Conservation (phyloP, 1,140 invertebrate species). For the Cherax destructor region DNA sequence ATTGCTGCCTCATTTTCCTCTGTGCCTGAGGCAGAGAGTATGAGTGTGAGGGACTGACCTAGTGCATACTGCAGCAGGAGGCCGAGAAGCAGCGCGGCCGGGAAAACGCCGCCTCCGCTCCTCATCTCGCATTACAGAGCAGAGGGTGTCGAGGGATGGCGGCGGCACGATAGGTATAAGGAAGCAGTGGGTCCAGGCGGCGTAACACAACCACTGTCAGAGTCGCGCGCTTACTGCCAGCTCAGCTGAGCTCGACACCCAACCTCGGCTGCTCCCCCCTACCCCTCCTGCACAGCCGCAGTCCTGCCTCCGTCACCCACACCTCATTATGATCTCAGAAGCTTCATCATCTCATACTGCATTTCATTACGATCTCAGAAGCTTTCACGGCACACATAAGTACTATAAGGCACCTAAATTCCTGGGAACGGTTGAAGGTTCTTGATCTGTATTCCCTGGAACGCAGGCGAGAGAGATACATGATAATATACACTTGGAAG, state of each 20-base stretch:
- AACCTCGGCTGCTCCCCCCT: neutral
- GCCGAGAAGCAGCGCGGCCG: neutral
- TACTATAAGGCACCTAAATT: no score
- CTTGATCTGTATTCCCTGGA: no score
- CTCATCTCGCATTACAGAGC: slow-evolving; percentile 8
- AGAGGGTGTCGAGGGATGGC: neutral
- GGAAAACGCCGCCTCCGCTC: slow-evolving; percentile 5
- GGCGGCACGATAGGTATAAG: neutral
- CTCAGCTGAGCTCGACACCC: neutral
- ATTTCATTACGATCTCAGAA: no score
- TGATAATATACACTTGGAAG: no score
- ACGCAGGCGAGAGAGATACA: no score
- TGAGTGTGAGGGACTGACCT: neutral
- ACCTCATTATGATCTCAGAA: no score
- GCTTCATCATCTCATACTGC: no score
- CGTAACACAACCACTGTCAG: neutral
- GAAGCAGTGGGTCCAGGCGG: neutral
- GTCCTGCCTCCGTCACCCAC: neutral
- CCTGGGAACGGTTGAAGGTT: no score
- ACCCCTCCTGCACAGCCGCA: neutral
- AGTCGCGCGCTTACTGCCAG: neutral
- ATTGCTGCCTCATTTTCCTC: neutral
- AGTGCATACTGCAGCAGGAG: neutral
- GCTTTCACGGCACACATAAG: no score
- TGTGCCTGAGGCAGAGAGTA: neutral